Evolutionary conservation across 2,888 invertebrate genomes (phyloP).

Genomic region (Nebria brevicollis): DNA sequence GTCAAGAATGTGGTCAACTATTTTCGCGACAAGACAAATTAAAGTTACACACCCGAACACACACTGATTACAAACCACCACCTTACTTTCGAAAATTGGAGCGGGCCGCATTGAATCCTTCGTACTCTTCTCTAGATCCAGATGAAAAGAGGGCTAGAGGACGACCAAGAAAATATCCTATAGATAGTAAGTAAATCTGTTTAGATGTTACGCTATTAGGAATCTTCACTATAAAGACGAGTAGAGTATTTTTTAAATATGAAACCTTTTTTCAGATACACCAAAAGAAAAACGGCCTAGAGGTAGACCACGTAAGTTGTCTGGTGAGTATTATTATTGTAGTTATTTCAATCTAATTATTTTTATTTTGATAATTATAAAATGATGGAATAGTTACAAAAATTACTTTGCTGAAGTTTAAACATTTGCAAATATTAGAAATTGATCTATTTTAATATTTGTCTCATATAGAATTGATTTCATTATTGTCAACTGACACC

Average conservation of each 20-base stretch:
- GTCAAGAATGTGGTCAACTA: constrained; percentile 49
- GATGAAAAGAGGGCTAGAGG: constrained; percentile 32
- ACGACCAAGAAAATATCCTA: constrained; percentile 20
- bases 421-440: neutral
- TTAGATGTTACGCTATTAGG: neutral
- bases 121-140: neutral
- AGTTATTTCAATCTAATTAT: neutral
- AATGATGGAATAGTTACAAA: neutral
- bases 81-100: constrained; percentile 31
- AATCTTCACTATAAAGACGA: no score
- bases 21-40: constrained; percentile 50
- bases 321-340: neutral
- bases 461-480: no score
- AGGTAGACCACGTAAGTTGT: constrained; percentile 27
- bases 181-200: constrained; percentile 9
- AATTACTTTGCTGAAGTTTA: neutral
- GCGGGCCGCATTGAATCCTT: neutral
- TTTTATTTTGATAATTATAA: neutral
- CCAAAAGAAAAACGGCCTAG: constrained; percentile 36
- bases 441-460: no score
- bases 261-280: neutral
- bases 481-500: no score
- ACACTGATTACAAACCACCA: constrained; percentile 50
- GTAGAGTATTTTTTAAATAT: no score
- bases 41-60: constrained; percentile 49